Percentiles rank a stretch among this genome's conserved stretches.
Evolutionary conservation across 2,888 invertebrate species (phyloP).

Genomic region (Dasypolia templi): DNA sequence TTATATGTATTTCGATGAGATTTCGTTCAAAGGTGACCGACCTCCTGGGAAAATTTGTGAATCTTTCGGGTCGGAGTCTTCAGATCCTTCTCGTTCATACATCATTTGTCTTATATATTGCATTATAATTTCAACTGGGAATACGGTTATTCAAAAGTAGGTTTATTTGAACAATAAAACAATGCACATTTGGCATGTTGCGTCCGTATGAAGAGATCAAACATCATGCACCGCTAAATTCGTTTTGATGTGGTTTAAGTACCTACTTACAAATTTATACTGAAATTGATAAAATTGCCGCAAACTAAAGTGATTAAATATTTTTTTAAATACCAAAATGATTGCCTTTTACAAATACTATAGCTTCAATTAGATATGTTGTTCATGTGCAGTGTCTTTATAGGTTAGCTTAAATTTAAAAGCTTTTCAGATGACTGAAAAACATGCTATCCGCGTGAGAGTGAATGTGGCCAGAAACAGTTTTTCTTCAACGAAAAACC

Average conservation of each 20-base stretch:
- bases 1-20: background rate
- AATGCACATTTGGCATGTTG: constrained; percentile 31
- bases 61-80: background rate
- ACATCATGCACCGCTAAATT: constrained; percentile 43
- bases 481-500: background rate
- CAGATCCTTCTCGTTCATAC: background rate
- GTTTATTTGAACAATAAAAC: constrained; percentile 39
- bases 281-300: constrained; percentile 25
- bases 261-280: constrained; percentile 27
- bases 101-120: background rate
- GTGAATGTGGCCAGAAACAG: background rate
- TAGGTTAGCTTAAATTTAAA: background rate
- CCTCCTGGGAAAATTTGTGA: background rate
- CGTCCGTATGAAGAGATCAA: constrained; percentile 46
- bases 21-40: constrained; percentile 4
- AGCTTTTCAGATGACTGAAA: background rate
- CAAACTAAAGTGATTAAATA: constrained; percentile 23
- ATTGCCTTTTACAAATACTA: background rate
- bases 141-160: background rate
- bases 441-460: background rate
- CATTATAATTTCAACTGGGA: constrained; percentile 22
- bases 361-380: background rate
- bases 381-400: background rate
- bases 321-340: background rate
- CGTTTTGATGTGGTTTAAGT: constrained; percentile 57